Evolutionary conservation across 1,140 invertebrate genomes (phyloP).

Genomic region (Bradynema listronoti): DNA sequence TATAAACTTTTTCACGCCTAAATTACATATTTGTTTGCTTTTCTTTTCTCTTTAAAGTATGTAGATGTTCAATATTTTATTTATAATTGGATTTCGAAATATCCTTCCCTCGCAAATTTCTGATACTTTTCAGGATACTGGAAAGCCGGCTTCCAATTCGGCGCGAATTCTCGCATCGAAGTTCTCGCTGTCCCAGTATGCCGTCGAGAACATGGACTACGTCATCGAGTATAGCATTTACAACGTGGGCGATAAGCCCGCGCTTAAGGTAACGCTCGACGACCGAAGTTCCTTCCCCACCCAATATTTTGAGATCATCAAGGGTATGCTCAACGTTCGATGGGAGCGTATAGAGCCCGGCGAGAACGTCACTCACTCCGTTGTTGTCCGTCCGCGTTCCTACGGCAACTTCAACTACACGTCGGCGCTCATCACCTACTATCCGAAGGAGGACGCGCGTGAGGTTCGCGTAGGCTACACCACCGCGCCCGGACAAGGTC

Average conservation of each 20-base stretch:
- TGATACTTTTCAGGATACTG: constrained; percentile 7
- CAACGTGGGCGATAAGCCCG: constrained; percentile 62
- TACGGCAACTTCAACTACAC: constrained; percentile 95
- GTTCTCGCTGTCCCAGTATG: constrained; percentile 82
- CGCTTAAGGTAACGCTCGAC: constrained; percentile 53
- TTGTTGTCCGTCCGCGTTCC: constrained; percentile 78
- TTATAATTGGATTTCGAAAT: background rate
- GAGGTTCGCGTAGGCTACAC: constrained; percentile 68
- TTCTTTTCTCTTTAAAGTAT: no score
- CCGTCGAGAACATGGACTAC: constrained; percentile 95
- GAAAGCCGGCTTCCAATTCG: constrained; percentile 36
- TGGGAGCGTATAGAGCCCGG: constrained; percentile 41
- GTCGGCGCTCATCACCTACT: constrained; percentile 83
- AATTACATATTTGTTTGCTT: background rate
- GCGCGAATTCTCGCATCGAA: constrained; percentile 62
- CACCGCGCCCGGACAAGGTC: constrained; percentile 90
- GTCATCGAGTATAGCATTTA: constrained; percentile 73
- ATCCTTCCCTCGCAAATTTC: background rate
- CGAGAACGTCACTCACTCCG: constrained; percentile 68
- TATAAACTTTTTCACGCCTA: background rate
- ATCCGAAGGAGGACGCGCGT: constrained; percentile 64
- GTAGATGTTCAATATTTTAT: background rate
- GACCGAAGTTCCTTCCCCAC: constrained; percentile 56
- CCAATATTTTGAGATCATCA: constrained; percentile 54
- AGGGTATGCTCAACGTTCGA: constrained; percentile 50